These are phyloP conservation scores for Drosophila pruinosa DNA, from an alignment of 1,140 invertebrate genomes.

Conservation along the genomic window DNA sequence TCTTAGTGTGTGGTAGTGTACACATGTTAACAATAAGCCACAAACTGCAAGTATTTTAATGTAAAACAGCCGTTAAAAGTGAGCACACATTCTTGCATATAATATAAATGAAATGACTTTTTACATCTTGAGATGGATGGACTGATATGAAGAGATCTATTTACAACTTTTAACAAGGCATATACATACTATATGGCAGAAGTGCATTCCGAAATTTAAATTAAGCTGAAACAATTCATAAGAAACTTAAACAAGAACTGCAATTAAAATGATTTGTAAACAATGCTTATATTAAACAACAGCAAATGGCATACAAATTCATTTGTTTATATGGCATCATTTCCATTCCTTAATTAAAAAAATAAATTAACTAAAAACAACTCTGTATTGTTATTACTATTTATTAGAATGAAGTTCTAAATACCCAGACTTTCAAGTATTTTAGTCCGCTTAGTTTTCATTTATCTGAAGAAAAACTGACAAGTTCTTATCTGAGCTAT, in stretches of 20 bases:
- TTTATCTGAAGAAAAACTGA: not conserved
- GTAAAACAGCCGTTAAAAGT: constrained; percentile 10
- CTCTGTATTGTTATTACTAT: too few species aligned
- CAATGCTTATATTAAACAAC: too few species aligned
- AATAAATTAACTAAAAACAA: too few species aligned
- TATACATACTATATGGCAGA: too few species aligned
- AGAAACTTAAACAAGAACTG: not conserved
- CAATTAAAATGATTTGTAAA: not conserved
- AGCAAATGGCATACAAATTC: not conserved
- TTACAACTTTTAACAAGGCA: too few species aligned
- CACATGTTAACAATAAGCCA: constrained; percentile 25
- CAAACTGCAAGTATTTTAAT: constrained; percentile 27
- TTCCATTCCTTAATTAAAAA: too few species aligned
- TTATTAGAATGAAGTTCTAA: too few species aligned
- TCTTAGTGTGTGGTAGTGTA: not conserved
- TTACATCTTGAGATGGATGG: not conserved
- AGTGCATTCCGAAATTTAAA: not conserved
- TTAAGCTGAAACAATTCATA: not conserved
- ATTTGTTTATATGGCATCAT: too few species aligned
- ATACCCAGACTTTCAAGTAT: too few species aligned
- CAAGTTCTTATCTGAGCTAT: not conserved
- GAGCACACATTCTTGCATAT: not conserved
- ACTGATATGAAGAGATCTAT: not conserved
- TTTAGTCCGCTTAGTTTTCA: not conserved
- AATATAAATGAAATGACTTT: not conserved